These are phyloP conservation scores for Perodicticus potto DNA, from an alignment of 2,797 vertebrate species.

Conservation along the genomic window DNA sequence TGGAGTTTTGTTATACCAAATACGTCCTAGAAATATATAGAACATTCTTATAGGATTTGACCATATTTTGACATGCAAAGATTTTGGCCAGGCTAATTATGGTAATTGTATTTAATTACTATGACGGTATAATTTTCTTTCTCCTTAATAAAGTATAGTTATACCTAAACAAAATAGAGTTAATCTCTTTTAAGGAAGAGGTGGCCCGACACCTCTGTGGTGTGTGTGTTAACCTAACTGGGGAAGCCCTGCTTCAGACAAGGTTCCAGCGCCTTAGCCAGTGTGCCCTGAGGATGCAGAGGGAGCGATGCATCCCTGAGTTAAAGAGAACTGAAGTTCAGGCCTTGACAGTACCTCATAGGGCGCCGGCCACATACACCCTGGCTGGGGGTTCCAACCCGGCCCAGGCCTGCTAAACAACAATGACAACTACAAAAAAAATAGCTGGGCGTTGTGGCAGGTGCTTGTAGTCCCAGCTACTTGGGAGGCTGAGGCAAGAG, in stretches of 20 bases:
- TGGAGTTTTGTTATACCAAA: slow-evolving; percentile 25
- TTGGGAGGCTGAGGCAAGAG: too few relatives aligned
- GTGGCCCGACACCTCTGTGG: neutral
- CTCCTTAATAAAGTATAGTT: slow-evolving; percentile 35
- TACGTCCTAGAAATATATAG: slow-evolving; percentile 1
- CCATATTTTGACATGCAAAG: slow-evolving; percentile 19
- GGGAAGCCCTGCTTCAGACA: neutral
- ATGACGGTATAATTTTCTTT: neutral
- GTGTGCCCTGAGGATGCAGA: too few relatives aligned
- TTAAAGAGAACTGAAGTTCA: neutral
- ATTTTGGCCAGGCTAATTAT: slow-evolving; percentile 30
- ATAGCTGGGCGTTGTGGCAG: too few relatives aligned
- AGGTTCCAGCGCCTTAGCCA: neutral
- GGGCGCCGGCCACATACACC: too few relatives aligned
- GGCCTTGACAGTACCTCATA: too few relatives aligned
- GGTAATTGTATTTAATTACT: slow-evolving; percentile 17
- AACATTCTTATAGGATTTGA: neutral
- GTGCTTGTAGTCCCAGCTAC: too few relatives aligned
- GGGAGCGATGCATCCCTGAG: neutral
- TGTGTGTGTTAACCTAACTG: neutral
- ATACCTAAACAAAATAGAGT: neutral
- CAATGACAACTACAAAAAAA: too few relatives aligned
- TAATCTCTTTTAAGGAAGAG: neutral
- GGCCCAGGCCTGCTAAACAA: too few relatives aligned
- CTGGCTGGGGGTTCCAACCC: too few relatives aligned